phyloP scores from a whole-genome alignment of 2,797 vertebrate genomes.

The Coracias cyanogaster region DNA sequence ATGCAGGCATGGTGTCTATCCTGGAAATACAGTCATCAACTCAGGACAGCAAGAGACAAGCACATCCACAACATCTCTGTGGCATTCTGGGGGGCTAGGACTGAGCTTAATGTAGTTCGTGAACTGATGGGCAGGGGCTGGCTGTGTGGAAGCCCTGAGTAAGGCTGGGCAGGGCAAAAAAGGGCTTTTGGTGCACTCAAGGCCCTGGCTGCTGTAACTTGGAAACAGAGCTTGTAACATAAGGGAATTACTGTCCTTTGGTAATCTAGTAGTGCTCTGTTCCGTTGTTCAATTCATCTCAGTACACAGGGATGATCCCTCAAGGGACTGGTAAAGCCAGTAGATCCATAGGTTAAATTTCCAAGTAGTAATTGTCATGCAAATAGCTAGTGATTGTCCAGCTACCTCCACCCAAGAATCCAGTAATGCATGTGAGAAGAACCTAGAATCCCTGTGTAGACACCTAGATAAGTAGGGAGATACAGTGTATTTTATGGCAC shows the following conservation, averaged over 20 bases:
- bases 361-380: not conserved
- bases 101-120: not conserved
- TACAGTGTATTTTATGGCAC: not conserved
- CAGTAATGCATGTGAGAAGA: not conserved
- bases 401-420: not conserved
- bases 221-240: not conserved
- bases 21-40: not conserved
- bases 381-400: not conserved
- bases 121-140: not conserved
- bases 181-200: not conserved
- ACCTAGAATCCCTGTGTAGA: not conserved
- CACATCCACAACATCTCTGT: not conserved
- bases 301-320: not conserved
- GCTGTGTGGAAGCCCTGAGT: not conserved
- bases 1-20: not conserved
- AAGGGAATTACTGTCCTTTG: not conserved
- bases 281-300: not conserved
- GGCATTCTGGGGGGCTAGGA: not conserved
- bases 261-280: not conserved
- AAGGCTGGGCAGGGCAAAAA: not conserved
- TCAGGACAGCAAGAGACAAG: not conserved
- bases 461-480: not conserved
- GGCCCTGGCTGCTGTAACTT: not conserved
- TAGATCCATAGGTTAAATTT: not conserved
- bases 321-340: not conserved